Conservation (phyloP, 2,113 vertebrate genomes). For the Oenanthe melanoleuca region DNA sequence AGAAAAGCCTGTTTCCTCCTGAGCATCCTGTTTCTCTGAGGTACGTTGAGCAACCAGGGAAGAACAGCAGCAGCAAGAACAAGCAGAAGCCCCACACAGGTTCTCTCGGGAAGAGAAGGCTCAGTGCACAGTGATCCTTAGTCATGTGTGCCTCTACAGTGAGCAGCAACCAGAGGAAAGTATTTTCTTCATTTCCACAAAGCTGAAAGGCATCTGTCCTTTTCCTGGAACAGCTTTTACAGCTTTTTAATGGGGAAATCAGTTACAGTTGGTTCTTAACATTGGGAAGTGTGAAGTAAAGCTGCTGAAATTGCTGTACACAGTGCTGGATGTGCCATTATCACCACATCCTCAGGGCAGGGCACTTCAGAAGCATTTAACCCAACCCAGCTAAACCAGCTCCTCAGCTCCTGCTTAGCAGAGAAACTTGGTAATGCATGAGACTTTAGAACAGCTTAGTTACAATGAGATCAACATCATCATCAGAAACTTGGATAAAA, state of each 20-base stretch:
- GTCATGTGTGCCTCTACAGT: not conserved
- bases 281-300: not conserved
- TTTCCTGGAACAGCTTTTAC: not conserved
- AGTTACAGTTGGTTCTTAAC: not conserved
- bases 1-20: not conserved
- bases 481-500: not conserved
- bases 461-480: not conserved
- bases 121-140: not conserved
- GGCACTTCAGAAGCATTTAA: not conserved
- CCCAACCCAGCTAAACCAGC: not conserved
- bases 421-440: not conserved
- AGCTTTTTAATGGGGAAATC: not conserved
- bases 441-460: not conserved
- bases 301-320: not conserved
- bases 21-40: not conserved
- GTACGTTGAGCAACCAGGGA: not conserved
- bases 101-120: not conserved
- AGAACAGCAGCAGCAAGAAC: not conserved
- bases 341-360: not conserved
- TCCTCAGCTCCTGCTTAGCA: not conserved
- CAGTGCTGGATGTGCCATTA: accelerated
- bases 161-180: not conserved
- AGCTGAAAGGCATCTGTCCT: not conserved
- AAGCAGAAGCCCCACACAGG: not conserved
- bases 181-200: not conserved